A percentile compares a stretch with the other conserved stretches of the same genome.
Evolutionary conservation across 2,797 vertebrate species (phyloP).

Genomic region (Rhabdophis nuchalis): DNA sequence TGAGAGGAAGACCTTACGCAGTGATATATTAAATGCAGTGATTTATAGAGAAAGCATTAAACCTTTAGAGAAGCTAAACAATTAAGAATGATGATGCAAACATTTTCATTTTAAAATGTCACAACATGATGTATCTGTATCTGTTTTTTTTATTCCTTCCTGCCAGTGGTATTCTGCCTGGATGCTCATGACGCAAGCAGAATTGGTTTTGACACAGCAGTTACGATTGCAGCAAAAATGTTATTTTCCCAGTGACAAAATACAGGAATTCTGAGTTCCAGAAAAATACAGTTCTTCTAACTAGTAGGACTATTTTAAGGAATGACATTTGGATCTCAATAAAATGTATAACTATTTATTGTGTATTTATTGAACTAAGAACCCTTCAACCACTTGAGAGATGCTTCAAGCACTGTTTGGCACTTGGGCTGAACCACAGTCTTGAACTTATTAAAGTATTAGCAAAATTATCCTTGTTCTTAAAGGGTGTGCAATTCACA

Average conservation of each 20-base stretch:
- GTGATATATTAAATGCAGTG: neutral
- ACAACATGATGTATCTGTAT: neutral
- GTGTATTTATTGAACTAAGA: neutral
- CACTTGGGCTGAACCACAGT: neutral
- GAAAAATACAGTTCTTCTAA: neutral
- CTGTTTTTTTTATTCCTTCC: neutral
- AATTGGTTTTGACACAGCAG: neutral
- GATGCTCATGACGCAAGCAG: neutral
- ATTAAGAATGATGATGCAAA: neutral
- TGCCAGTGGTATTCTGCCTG: neutral
- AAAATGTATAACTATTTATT: constrained; percentile 1
- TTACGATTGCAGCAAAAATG: neutral
- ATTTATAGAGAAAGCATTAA: neutral
- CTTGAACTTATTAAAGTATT: constrained; percentile 12
- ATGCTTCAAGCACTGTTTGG: neutral
- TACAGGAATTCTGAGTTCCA: neutral
- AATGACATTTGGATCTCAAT: neutral
- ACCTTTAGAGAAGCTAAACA: neutral
- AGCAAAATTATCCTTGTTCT: constrained; percentile 11
- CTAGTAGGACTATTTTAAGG: neutral
- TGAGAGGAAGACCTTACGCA: neutral
- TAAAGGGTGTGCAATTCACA: constrained; percentile 2
- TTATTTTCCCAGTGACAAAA: neutral
- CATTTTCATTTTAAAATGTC: neutral
- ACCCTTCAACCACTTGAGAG: neutral